Evolutionary conservation across 2,113 vertebrate species (phyloP), one percentile per base, ranked within the genome.

Genomic region (Colaptes auratus): DNA sequence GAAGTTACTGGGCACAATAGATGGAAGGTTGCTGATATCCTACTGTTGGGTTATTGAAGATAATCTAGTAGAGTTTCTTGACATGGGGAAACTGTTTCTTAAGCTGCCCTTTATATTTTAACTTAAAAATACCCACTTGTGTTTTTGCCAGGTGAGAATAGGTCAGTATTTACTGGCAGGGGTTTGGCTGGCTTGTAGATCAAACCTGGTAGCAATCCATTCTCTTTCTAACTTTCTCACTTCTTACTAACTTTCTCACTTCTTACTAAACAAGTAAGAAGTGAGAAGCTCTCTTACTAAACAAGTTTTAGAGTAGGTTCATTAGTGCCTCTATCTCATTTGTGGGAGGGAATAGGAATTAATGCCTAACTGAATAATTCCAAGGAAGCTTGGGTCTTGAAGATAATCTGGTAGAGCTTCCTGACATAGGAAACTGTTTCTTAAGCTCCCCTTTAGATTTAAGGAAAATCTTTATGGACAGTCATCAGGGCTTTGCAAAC

Each of bases 61-160:
- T 44, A 46, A 70, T n/a, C 59, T 67, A 25, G 25, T 39, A 91
- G 74, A 61, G 10, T 2, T 63, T 93, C 50, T 46, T 61, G 56
- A 76, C 8, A 4, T 39, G 10, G 64, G 44, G 31, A 90, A 89
- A 55, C 11, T 78, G 9, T 28, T 88, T 63, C 24, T 71, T 60
- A 61, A 65, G 8, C 9, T 78, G 9, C 6, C 3, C 5, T 61
- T 86, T 81, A 80, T 86, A 87, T 87, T 94, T 95, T 50, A 83
- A 75, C 48, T 80, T 82, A 15, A 78, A 95, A 90, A 88, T 69
- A 73, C 24, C 60, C 60, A 46, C 58, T 82, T 75, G 46, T 77
- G 50, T 67, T 93, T 92, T 88, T 93, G 73, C n/a, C 82, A 86
- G 55, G 90, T 86, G 76, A 92, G 46, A 42, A 15, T 44, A 73